Conservation (phyloP, 2,113 vertebrate genomes). For the Chaenogobius annularis region DNA sequence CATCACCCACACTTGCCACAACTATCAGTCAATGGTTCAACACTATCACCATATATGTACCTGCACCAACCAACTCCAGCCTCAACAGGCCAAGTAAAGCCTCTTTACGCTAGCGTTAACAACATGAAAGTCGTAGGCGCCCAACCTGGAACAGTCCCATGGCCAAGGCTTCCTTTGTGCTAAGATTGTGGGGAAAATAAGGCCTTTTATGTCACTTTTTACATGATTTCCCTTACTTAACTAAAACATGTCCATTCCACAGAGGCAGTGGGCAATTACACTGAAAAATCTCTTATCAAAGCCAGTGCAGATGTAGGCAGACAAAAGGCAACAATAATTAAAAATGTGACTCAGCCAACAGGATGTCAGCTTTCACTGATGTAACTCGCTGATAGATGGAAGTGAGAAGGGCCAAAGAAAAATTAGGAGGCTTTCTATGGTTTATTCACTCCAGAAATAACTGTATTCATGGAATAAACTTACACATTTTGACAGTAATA, state of each 20-base stretch:
- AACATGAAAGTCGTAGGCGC: no score
- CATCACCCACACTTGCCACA: no score
- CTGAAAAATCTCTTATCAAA: conserved; percentile 52
- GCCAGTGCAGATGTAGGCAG: conserved; percentile 55
- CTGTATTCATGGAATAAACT: conserved; percentile 18
- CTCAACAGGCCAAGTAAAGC: no score
- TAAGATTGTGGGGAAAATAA: no score
- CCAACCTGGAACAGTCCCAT: no score
- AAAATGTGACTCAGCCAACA: conserved; percentile 31
- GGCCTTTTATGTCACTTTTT: no score
- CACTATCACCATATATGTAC: no score
- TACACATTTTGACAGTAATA: conserved; percentile 10
- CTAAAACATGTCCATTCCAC: conserved; percentile 39
- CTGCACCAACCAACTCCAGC: no score
- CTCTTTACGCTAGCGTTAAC: no score
- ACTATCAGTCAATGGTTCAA: no score
- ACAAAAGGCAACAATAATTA: conserved; percentile 58
- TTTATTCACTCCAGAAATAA: conserved; percentile 34
- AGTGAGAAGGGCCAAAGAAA: conserved; percentile 33
- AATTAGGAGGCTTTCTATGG: conserved; percentile 31
- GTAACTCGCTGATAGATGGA: conserved; percentile 43
- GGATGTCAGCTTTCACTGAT: conserved; percentile 26
- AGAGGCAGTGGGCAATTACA: conserved; percentile 43
- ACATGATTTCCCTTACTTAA: conserved; percentile 25
- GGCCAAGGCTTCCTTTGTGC: no score